These are phyloP conservation scores for Anabas testudineus DNA, from an alignment of 2,797 vertebrate genomes.

Conservation along the genomic window DNA sequence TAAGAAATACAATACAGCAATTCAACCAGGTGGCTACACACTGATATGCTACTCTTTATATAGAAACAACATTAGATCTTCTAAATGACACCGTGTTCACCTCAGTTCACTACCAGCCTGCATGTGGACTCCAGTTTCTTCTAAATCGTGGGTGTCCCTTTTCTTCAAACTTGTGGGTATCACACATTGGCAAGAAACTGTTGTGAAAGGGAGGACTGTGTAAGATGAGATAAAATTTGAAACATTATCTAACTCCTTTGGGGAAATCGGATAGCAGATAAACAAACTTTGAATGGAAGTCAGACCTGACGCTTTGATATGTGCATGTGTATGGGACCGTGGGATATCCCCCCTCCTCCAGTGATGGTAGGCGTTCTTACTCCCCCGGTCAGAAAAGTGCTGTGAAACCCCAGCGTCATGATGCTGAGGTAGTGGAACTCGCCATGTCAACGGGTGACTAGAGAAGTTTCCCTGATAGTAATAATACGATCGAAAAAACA, in stretches of 20 bases:
- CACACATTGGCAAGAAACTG: conserved; percentile 17
- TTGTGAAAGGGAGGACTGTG: conserved; percentile 23
- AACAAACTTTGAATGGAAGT: conserved; percentile 35
- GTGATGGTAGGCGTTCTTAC: conserved; percentile 33
- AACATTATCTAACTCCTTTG: conserved; percentile 37
- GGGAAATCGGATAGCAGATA: conserved; percentile 42
- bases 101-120: neutral
- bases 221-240: conserved; percentile 38
- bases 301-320: conserved; percentile 32
- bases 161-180: conserved; percentile 56
- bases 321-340: conserved; percentile 2
- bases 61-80: neutral
- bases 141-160: conserved; percentile 48
- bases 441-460: conserved; percentile 69
- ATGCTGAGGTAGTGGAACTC: conserved; percentile 73
- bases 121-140: conserved; percentile 27
- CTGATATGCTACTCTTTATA: neutral
- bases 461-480: conserved; percentile 81
- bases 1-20: neutral
- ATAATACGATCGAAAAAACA: conserved; percentile 80
- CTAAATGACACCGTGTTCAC: conserved; percentile 18
- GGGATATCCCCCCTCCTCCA: conserved; percentile 68
- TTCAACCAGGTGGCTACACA: neutral
- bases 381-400: conserved; percentile 65
- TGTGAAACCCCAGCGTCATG: conserved; percentile 62